phyloP scores from a whole-genome alignment of 2,797 vertebrate species.

The Trachops cirrhosus region DNA sequence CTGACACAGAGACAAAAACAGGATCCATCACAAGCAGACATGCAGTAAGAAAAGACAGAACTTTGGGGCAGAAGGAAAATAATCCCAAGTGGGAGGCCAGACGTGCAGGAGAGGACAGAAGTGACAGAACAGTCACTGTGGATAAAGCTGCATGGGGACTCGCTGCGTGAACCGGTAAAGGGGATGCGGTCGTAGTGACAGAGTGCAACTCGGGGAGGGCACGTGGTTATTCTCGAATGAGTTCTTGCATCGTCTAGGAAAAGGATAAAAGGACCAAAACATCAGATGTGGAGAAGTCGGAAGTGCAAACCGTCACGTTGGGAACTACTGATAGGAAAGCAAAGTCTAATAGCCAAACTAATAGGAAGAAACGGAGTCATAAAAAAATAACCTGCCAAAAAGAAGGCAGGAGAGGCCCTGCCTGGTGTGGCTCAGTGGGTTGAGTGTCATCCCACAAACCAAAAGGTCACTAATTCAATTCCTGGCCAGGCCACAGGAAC shows the following conservation, averaged over 20 bases:
- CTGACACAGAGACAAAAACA: not conserved
- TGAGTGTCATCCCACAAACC: too few relatives aligned
- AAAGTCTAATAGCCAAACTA: not conserved
- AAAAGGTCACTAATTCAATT: too few relatives aligned
- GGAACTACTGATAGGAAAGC: not conserved
- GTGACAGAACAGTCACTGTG: too few relatives aligned
- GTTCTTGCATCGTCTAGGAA: not conserved
- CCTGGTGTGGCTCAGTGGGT: too few relatives aligned
- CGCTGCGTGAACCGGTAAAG: not conserved
- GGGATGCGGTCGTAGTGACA: accelerated
- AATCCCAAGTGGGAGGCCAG: not conserved
- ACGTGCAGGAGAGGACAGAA: not conserved
- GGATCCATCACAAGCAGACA: not conserved
- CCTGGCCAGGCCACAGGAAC: too few relatives aligned
- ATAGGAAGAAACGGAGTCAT: not conserved
- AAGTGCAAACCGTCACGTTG: not conserved
- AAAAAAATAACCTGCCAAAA: not conserved
- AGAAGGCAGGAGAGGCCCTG: not conserved
- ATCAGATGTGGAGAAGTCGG: not conserved
- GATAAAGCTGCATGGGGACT: not conserved
- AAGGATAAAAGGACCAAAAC: not conserved
- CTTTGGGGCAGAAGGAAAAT: not conserved
- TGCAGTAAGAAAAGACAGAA: too few relatives aligned
- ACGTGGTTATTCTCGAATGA: not conserved
- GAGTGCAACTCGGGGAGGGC: not conserved